Base-by-base conservation (phyloP, 2,888 invertebrate species). In the Malacosoma neustria region DNA sequence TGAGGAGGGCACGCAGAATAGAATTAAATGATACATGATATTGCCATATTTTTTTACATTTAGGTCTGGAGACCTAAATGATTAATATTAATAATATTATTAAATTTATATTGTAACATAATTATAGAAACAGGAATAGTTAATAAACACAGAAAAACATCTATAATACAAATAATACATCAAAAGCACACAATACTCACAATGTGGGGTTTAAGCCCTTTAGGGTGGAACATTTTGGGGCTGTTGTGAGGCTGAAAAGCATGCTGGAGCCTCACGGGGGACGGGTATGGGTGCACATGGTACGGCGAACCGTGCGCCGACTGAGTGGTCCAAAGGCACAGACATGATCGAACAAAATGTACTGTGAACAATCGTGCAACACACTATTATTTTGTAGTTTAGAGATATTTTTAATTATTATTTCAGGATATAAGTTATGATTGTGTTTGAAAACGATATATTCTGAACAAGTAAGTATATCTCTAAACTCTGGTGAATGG, bases 251-350 rank as follows among this genome's bases (percentile, higher is more conserved):
- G 79, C 75, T 89, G 89, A 77, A 90, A 90, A 43, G 90, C 90
- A 73, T 89, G 89, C 73, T 89, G 89, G 38, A 89, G 88, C 42
- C 89, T 87, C 51, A 84, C 76, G 29, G 86, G 87, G 45, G 89
- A 87, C 41, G 89, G 89, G 62, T 88, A 89, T 50, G 92, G 92
- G 79, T 92, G 91, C 53, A 92, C 91, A 76, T 91, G 91, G 72
- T 91, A 91, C 43, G 92, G 91, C 56, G 92, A 92, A 58, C 91
- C 90, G 72, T 90, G 89, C 66, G 72, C 51, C 38, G 86, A 74
- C 89, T 88, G 75, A 61, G 61, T 50, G 51, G 61, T 67, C 74
- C 68, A 59, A 63, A 49, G 48, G 79, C 56, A 84, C 85, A 85
- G 84, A 84, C 84, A 84, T 82, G 70, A 62, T 61, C 60, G 63